Base-by-base conservation (phyloP, 1,140 invertebrate species). In the Drosophila nasuta region DNA sequence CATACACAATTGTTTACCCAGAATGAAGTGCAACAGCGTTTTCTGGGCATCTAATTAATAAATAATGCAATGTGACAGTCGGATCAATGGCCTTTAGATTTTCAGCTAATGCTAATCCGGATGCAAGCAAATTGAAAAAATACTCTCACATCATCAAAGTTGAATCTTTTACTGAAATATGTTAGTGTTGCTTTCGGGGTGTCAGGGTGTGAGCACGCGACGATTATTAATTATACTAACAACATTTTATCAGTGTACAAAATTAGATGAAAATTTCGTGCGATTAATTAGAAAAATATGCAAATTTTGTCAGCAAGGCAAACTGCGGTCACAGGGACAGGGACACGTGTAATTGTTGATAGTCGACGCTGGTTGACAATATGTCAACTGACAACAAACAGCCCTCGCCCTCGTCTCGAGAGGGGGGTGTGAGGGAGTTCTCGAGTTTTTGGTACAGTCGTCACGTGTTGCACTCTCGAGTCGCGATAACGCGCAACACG, bases 231-330 rank as follows among this genome's bases (percentile, higher is more conserved):
- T 88, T 89, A 81, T 69, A 74, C 56, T 58, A 88, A 69, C 51
- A 67, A 57, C 64, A 62, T 85, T 62, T 89, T 89, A 88, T 88
- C 85, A 80, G 54, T 52, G 54, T 52, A 38, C 54, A 48, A 81
- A 70, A 79, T 89, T 73, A 73, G 49, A 73, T 71, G 65, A 89
- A 70, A 88, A 71, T 81, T 83, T 78, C 54, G 51, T 79, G 85
- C 80, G 83, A 88, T 88, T 89, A 88, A 88, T 88, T 88, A 79
- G 85, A 89, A 81, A 89, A 83, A 76, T 89, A 88, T 88, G 83
- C 83, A 88, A 88, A 88, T 88, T 77, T 62, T 25, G 6, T 25
- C 20, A 3, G 20, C 3, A 25, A 25, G 30, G 38, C 6, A 10
- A 52, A 41, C 65, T 45, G 64, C 52, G 80, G 77, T 82, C 72